phyloP scores from a whole-genome alignment of 2,113 vertebrate species.

The Diadophis punctatus region DNA sequence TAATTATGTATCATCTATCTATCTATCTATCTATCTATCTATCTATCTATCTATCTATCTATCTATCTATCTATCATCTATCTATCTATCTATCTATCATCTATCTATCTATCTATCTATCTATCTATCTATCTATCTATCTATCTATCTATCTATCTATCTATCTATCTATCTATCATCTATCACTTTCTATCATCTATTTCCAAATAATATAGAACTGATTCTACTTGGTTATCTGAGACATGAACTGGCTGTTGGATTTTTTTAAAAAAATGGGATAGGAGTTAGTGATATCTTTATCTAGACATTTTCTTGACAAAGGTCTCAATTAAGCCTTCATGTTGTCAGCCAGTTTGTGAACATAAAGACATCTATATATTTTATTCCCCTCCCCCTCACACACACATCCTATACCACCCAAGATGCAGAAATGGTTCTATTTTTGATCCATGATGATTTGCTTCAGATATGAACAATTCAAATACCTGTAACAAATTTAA shows the following conservation, averaged over 20 bases:
- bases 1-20: too few species aligned
- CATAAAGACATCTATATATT: conserved; percentile 37
- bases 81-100: too few species aligned
- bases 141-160: too few species aligned
- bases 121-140: neutral
- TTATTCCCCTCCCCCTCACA: neutral
- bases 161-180: neutral
- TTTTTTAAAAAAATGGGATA: neutral
- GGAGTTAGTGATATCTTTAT: neutral
- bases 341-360: conserved; percentile 27
- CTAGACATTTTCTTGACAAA: conserved; percentile 1
- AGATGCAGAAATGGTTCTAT: conserved; percentile 51
- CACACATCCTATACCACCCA: conserved; percentile 23
- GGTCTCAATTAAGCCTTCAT: neutral
- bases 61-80: too few species aligned
- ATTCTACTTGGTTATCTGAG: neutral
- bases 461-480: conserved; percentile 51
- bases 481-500: conserved; percentile 54
- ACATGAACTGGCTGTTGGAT: rapidly evolving
- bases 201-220: neutral
- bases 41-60: too few species aligned
- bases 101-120: too few species aligned
- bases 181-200: neutral
- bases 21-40: too few species aligned
- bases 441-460: conserved; percentile 55